Conservation (phyloP, 2,888 invertebrate genomes). For the Trachelus tabidus region DNA sequence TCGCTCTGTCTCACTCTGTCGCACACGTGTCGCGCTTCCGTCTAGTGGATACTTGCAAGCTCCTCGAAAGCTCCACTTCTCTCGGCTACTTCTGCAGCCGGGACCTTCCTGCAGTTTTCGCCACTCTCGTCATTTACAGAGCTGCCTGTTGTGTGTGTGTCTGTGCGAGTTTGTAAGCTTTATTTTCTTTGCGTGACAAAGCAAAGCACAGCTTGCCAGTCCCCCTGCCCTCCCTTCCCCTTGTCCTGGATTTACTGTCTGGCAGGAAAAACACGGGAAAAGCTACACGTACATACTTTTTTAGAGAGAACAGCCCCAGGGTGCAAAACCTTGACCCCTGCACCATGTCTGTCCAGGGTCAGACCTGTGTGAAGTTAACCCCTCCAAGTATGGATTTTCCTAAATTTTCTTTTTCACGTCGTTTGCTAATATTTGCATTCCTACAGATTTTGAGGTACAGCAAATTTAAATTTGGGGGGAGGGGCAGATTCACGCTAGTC, state of each 20-base stretch:
- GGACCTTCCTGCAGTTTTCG: background rate
- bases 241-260: background rate
- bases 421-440: no score
- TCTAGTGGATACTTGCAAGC: background rate
- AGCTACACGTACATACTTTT: background rate
- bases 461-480: no score
- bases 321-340: slow-evolving; percentile 2
- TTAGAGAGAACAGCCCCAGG: background rate
- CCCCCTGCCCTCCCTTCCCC: background rate
- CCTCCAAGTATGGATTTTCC: no score
- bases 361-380: no score
- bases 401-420: no score
- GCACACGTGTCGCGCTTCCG: background rate
- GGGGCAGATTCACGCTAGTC: no score
- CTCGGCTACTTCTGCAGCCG: background rate
- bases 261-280: background rate
- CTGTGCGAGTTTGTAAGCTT: background rate
- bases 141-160: background rate
- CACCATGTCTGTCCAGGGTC: background rate
- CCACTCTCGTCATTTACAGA: background rate
- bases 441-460: no score
- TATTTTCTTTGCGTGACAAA: background rate
- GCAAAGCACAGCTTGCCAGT: background rate
- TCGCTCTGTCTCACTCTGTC: background rate
- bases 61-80: background rate